Conservation (phyloP, 1,140 invertebrate genomes). For the Neodiprion pinetum region DNA sequence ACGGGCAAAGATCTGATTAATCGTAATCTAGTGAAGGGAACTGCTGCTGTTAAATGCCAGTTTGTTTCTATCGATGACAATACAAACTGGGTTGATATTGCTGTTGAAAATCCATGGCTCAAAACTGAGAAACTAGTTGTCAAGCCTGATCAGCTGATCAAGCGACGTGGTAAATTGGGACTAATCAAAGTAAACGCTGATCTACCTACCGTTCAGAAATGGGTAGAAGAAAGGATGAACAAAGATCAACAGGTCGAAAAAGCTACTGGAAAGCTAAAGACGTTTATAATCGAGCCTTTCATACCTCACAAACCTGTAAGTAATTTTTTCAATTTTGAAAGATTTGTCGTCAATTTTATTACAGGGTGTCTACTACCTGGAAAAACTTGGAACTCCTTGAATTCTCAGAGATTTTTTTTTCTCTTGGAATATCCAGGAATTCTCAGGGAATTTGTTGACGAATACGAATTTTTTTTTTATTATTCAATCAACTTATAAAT, state of each 20-base stretch:
- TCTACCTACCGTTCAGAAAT: constrained; percentile 79
- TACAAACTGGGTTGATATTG: constrained; percentile 82
- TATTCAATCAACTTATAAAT: background rate
- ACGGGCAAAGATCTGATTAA: constrained; percentile 95
- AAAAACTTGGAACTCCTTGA: too few relatives aligned
- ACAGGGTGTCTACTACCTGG: too few relatives aligned
- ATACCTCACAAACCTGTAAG: constrained; percentile 85
- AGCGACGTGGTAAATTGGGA: constrained; percentile 95
- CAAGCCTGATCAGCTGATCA: constrained; percentile 99
- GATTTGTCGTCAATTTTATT: background rate
- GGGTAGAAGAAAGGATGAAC: constrained; percentile 87
- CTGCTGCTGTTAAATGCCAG: constrained; percentile 77
- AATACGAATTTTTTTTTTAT: constrained; percentile 9
- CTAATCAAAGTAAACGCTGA: constrained; percentile 95
- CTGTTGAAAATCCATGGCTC: constrained; percentile 87
- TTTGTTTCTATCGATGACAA: constrained; percentile 83
- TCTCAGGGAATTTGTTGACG: background rate
- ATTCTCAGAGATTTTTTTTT: background rate
- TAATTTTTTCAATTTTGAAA: constrained; percentile 24
- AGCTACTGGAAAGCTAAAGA: constrained; percentile 85
- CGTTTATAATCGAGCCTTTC: constrained; percentile 98
- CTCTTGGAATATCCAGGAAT: constrained; percentile 8
- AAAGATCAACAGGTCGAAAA: constrained; percentile 89
- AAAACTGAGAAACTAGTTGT: constrained; percentile 86
- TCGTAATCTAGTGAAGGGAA: constrained; percentile 74